Conservation (phyloP, 2,113 vertebrate species). For the Cyanoramphus novaezelandiae region DNA sequence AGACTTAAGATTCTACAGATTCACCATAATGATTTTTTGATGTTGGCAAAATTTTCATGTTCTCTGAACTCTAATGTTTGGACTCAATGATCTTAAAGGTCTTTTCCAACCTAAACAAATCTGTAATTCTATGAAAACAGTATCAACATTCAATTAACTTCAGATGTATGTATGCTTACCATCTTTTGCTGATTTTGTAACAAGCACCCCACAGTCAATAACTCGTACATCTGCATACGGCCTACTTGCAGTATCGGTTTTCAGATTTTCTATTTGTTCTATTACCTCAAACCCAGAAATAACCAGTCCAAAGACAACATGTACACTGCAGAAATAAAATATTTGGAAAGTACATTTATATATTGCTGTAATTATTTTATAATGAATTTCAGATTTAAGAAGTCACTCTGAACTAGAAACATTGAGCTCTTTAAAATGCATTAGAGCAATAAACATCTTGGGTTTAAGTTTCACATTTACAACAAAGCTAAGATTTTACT, state of each 20-base stretch:
- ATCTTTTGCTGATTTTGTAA: slow-evolving; percentile 88
- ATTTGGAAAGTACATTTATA: not conserved
- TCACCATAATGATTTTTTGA: not conserved
- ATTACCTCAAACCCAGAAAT: slow-evolving; percentile 98
- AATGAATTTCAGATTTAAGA: not conserved
- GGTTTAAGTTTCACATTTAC: not conserved
- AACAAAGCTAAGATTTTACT: not conserved
- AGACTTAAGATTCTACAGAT: not conserved
- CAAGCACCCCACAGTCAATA: slow-evolving; percentile 93
- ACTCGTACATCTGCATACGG: slow-evolving; percentile 96
- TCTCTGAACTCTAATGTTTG: not conserved
- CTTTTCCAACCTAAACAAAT: not conserved
- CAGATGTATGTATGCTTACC: slow-evolving; percentile 66
- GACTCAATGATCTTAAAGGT: not conserved
- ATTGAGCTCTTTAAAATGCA: not conserved
- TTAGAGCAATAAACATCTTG: not conserved
- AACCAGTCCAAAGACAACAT: slow-evolving; percentile 96
- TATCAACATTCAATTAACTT: rapidly evolving
- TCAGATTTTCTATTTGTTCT: slow-evolving; percentile 94
- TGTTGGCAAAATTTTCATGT: rapidly evolving
- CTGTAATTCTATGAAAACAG: not conserved
- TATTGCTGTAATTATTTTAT: not conserved
- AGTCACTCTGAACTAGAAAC: not conserved
- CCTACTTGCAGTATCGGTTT: slow-evolving; percentile 92
- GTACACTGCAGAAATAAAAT: slow-evolving; percentile 80